Evolutionary conservation across 64 coral and sea anemone species (phyloP).

Genomic region (Actinia equina): DNA sequence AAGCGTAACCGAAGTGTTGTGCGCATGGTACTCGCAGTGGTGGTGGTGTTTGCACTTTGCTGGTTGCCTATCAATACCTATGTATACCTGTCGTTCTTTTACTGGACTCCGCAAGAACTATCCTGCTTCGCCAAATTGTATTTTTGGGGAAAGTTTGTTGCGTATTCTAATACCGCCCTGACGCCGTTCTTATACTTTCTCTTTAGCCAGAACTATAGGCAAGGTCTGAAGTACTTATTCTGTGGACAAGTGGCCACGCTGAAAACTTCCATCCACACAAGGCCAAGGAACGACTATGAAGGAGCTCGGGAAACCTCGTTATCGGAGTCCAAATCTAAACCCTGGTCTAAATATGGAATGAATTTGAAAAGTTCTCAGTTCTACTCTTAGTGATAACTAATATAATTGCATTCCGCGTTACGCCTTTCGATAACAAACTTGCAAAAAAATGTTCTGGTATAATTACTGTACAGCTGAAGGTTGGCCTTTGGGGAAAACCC

Average conservation of each 20-base stretch:
- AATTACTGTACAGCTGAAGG: no score
- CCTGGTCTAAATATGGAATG: neutral
- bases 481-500: no score
- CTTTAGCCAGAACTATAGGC: constrained; percentile 21
- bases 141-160: constrained; percentile 5
- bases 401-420: neutral
- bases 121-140: neutral
- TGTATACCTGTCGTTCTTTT: neutral
- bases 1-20: constrained; percentile 9
- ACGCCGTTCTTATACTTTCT: constrained; percentile 19
- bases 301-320: constrained; percentile 4
- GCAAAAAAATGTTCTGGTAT: neutral
- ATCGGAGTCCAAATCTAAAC: neutral
- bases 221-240: constrained; percentile 9
- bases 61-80: constrained; percentile 19
- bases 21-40: constrained; percentile 19
- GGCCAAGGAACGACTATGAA: neutral
- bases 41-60: constrained; percentile 17
- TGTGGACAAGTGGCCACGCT: neutral
- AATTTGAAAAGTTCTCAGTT: constrained; percentile 10
- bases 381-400: constrained; percentile 1
- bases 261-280: constrained; percentile 1
- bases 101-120: neutral
- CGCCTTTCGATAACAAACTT: constrained; percentile 2
- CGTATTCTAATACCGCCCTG: constrained; percentile 5